Evolutionary conservation across 1,140 invertebrate species (phyloP).

Genomic region (Riptortus pedestris): DNA sequence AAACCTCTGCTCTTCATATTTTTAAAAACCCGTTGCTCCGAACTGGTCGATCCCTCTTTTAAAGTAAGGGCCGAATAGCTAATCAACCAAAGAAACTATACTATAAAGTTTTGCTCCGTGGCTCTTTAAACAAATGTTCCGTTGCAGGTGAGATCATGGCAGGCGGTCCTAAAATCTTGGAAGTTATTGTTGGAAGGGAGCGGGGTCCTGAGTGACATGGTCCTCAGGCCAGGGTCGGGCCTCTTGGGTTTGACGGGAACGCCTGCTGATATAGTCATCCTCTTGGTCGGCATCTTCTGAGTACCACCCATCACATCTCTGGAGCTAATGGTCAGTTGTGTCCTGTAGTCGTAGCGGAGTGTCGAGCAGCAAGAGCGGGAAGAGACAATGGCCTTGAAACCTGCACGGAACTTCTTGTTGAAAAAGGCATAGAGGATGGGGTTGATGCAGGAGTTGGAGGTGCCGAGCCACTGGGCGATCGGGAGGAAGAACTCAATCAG

Average conservation of each 20-base stretch:
- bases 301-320: background rate
- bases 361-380: constrained; percentile 35
- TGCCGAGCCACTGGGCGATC: constrained; percentile 54
- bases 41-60: constrained; percentile 25
- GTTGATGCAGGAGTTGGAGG: constrained; percentile 43
- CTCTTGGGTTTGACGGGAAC: constrained; percentile 24
- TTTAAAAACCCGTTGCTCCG: constrained; percentile 27
- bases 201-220: constrained; percentile 7
- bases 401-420: constrained; percentile 52
- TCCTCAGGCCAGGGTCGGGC: constrained; percentile 17
- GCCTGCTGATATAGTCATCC: constrained; percentile 29
- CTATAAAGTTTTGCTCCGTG: constrained; percentile 18
- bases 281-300: constrained; percentile 19
- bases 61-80: constrained; percentile 20
- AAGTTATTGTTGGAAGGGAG: constrained; percentile 22
- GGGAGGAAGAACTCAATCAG: constrained; percentile 42
- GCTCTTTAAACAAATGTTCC: constrained; percentile 23
- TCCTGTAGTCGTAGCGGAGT: constrained; percentile 27
- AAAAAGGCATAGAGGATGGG: constrained; percentile 54
- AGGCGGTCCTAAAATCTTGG: constrained; percentile 19
- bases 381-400: constrained; percentile 44
- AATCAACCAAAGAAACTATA: constrained; percentile 24
- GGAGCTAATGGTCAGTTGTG: constrained; percentile 21
- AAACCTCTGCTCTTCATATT: constrained; percentile 12
- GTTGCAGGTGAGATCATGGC: constrained; percentile 15